Conservation (phyloP, 2,797 vertebrate species). For the Acrocephalus scirpaceus region DNA sequence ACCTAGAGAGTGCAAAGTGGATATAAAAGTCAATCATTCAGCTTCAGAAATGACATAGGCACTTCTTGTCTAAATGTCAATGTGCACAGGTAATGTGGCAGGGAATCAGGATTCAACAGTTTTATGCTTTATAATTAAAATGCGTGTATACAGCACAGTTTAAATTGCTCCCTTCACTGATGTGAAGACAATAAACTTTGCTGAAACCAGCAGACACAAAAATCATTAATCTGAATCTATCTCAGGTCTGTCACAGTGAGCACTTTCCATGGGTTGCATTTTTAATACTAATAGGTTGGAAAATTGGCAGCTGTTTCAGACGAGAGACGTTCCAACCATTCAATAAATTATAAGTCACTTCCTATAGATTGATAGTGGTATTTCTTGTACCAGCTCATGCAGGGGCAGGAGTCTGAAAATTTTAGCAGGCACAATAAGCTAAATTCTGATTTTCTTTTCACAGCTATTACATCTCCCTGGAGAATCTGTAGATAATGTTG, state of each 20-base stretch:
- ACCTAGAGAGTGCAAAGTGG: background rate
- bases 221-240: background rate
- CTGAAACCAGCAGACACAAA: background rate
- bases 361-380: background rate
- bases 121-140: background rate
- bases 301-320: background rate
- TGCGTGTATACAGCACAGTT: background rate
- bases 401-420: background rate
- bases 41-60: background rate
- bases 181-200: background rate
- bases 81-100: accelerated
- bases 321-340: background rate
- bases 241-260: background rate
- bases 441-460: background rate
- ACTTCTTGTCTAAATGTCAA: background rate
- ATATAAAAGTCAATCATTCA: background rate
- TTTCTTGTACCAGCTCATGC: background rate
- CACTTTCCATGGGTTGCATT: background rate
- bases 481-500: background rate
- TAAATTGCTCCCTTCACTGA: background rate
- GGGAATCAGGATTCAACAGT: background rate
- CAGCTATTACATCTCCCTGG: background rate
- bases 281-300: background rate
- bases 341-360: background rate
- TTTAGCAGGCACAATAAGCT: background rate